Evolutionary conservation across 2,888 invertebrate genomes (phyloP).

Genomic region (Erpobdella octoculata): DNA sequence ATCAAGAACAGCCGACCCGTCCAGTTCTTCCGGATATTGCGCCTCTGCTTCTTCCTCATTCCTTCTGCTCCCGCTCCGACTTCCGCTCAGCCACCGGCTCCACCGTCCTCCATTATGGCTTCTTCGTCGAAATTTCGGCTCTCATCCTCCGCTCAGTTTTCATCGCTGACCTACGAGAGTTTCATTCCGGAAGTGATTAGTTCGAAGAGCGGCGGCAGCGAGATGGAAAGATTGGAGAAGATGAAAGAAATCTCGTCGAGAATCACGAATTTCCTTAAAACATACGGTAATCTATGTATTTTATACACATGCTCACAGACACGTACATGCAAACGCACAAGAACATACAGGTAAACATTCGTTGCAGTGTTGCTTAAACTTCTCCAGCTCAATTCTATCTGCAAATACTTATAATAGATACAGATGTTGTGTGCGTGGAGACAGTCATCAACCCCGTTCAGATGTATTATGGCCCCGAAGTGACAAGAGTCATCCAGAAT

Average conservation of each 20-base stretch:
- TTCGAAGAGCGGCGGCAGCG: neutral
- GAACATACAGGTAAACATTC: too few relatives aligned
- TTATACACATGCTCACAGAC: too few relatives aligned
- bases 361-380: too few relatives aligned
- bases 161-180: conserved; percentile 37
- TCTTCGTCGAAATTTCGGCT: neutral
- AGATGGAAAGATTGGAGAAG: conserved; percentile 33
- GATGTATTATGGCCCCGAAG: conserved; percentile 10
- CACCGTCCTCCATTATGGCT: neutral
- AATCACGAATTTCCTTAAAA: conserved; percentile 30
- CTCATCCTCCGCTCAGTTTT: conserved; percentile 10
- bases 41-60: neutral
- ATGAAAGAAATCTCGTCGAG: conserved; percentile 33
- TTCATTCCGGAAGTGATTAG: conserved; percentile 35
- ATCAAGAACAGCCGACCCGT: neutral
- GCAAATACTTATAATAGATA: neutral
- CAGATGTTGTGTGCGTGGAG: conserved; percentile 27
- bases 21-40: neutral
- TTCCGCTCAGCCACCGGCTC: too few relatives aligned
- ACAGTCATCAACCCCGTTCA: conserved; percentile 32
- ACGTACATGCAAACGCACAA: too few relatives aligned
- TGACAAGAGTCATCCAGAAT: neutral
- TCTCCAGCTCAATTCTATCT: too few relatives aligned
- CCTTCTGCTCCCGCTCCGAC: neutral
- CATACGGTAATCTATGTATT: too few relatives aligned